A percentile compares a stretch with the other conserved stretches of the same genome.
phyloP scores from a whole-genome alignment of 2,113 vertebrate genomes.

The Embiotoca jacksoni region DNA sequence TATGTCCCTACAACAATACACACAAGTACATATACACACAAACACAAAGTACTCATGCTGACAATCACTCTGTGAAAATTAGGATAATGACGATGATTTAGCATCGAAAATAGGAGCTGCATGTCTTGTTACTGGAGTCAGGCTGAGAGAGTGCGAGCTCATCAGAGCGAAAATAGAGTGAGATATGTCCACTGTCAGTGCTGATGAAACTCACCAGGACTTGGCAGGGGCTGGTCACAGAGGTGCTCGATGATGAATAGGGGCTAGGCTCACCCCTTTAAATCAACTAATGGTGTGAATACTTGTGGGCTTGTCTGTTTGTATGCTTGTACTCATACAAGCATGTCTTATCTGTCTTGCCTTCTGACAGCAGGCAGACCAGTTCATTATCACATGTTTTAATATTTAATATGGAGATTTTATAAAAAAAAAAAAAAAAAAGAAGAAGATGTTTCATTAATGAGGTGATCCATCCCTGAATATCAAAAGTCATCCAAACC shows the following conservation, averaged over 20 bases:
- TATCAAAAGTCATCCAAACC: conserved; percentile 51
- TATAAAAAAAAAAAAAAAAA: conserved; percentile 73
- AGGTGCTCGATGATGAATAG: conserved; percentile 58
- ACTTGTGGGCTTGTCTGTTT: conserved; percentile 20
- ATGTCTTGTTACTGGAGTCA: conserved; percentile 50
- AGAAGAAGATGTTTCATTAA: conserved; percentile 79
- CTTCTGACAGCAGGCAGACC: conserved; percentile 49
- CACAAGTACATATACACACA: not conserved
- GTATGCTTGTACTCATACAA: conserved; percentile 8
- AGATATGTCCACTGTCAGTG: conserved; percentile 61
- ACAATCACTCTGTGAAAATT: conserved; percentile 49
- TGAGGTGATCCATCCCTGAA: conserved; percentile 74
- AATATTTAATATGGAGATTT: conserved; percentile 83
- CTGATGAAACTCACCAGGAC: conserved; percentile 59
- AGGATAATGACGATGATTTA: conserved; percentile 65
- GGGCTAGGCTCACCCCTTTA: conserved; percentile 33
- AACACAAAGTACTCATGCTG: conserved; percentile 17
- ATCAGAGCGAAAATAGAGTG: conserved; percentile 55
- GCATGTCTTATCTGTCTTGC: conserved; percentile 41
- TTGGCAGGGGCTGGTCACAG: conserved; percentile 48
- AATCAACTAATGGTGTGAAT: conserved; percentile 47
- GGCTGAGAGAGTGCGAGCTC: conserved; percentile 43
- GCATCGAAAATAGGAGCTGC: conserved; percentile 53
- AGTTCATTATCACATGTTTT: conserved; percentile 78
- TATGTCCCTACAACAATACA: not conserved